Evolutionary conservation across 2,888 invertebrate genomes (phyloP), one percentile per base, ranked within the genome.

Genomic region (Homarus gammarus): DNA sequence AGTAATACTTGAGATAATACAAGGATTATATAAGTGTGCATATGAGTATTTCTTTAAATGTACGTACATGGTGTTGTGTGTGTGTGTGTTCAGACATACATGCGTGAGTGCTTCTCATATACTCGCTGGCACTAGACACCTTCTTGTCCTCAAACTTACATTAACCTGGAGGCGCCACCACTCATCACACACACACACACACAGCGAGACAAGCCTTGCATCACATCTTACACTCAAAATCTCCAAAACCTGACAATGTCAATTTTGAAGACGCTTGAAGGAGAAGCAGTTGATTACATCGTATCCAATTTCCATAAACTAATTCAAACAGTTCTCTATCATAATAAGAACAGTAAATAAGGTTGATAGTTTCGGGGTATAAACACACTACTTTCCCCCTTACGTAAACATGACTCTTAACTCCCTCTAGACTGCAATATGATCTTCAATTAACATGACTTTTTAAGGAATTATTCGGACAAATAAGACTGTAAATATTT

Each of bases 381-480:
- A 31, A 73, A 27, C n/a, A 51, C 27, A 33, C 33, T 15, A 22
- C 18, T 79, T 38, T 27, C 22, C 56, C 61, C 68, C 44, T 44
- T 82, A 18, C 44, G 31, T 5, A 0, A 6, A 10, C 15, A 68
- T 10, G 36, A 18, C 83, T 22, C 51, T 38, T 36, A 27, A 18
- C 51, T n/a, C 51, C 51, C 51, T 51, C 78, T 78, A 15, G 51
- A 15, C 72, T 51, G n/a, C 51, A 83, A 49, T 72, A 70, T 36
- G 51, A 51, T 10, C 83, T 83, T 83, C 72, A 83, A 83, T 83
- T 83, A 83, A 83, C 83, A 72, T 49, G 83, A 83, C 72, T 83
- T 83, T 72, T 72, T 1, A 73, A 84, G 56, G 68, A 68, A 84
- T 73, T 84, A 84, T 84, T 73, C 84, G 33, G 56, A 51, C 56